Evolutionary conservation across 2,888 invertebrate genomes (phyloP).

Genomic region (Pandemis corylana): DNA sequence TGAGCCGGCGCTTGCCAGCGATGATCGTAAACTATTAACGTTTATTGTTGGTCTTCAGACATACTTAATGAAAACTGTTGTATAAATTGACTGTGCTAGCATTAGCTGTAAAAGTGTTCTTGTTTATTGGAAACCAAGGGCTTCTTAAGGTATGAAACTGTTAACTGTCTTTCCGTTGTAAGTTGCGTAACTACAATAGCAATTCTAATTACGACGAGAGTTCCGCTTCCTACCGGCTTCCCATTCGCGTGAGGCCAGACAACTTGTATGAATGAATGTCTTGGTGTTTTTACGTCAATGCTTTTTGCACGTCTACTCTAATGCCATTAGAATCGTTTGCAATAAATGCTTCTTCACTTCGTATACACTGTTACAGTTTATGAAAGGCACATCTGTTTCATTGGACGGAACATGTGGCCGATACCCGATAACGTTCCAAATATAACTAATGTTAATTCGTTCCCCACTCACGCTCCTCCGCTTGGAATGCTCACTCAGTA

Average conservation of each 20-base stretch:
- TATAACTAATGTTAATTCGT: constrained; percentile 72
- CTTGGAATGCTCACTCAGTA: constrained; percentile 66
- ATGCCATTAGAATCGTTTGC: constrained; percentile 44
- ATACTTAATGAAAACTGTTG: constrained; percentile 11
- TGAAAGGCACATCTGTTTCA: constrained; percentile 65
- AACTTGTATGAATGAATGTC: constrained; percentile 23
- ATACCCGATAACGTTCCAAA: constrained; percentile 69
- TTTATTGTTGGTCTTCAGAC: constrained; percentile 16
- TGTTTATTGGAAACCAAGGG: neutral
- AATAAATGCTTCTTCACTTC: constrained; percentile 55
- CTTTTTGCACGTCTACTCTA: constrained; percentile 23
- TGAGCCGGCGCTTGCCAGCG: constrained; percentile 35
- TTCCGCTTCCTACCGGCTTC: constrained; percentile 32
- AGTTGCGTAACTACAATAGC: constrained; percentile 4
- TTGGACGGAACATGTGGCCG: constrained; percentile 61
- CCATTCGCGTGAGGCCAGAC: constrained; percentile 21
- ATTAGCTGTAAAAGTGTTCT: neutral
- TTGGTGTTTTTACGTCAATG: constrained; percentile 19
- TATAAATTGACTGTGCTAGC: neutral
- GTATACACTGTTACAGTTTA: constrained; percentile 53
- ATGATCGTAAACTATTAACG: constrained; percentile 43
- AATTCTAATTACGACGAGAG: constrained; percentile 4
- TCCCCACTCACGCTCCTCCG: constrained; percentile 63
- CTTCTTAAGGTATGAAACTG: neutral
- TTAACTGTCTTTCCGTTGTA: constrained; percentile 1